Conservation (phyloP, 2,113 vertebrate genomes). For the Corythoichthys intestinalis region DNA sequence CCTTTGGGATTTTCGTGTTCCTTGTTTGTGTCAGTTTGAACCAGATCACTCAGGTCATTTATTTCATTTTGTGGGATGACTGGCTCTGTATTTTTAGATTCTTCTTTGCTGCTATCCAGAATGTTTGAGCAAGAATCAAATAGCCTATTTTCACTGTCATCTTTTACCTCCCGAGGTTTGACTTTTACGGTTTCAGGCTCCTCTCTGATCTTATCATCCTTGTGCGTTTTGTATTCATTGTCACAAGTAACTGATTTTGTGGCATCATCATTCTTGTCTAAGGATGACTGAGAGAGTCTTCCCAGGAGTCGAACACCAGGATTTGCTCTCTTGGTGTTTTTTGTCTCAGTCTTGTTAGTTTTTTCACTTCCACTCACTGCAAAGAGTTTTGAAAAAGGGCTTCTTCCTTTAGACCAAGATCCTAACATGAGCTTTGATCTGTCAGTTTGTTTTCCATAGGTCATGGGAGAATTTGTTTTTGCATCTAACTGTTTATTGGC, state of each 20-base stretch:
- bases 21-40: not conserved
- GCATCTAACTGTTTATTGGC: slow-evolving; percentile 19
- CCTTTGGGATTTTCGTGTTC: not conserved
- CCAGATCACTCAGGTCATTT: not conserved
- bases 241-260: slow-evolving; percentile 10
- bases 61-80: not conserved
- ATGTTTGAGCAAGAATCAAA: not conserved
- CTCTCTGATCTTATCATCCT: slow-evolving; percentile 9
- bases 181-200: not conserved
- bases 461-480: slow-evolving; percentile 35
- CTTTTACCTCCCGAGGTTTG: not conserved
- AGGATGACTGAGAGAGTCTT: slow-evolving; percentile 69
- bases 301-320: slow-evolving; percentile 63
- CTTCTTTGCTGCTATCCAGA: not conserved
- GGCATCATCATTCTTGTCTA: slow-evolving; percentile 46
- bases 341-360: slow-evolving; percentile 40
- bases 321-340: slow-evolving; percentile 64
- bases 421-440: slow-evolving; percentile 52
- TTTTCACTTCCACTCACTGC: slow-evolving; percentile 60
- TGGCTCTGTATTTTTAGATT: slow-evolving; percentile 1
- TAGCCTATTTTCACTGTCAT: not conserved
- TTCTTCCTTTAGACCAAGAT: slow-evolving; percentile 68
- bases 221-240: slow-evolving; percentile 2
- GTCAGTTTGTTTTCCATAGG: slow-evolving; percentile 37
- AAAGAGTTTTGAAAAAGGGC: slow-evolving; percentile 70